phyloP scores from a whole-genome alignment of 2,888 invertebrate species.

The Platycnemis pennipes region DNA sequence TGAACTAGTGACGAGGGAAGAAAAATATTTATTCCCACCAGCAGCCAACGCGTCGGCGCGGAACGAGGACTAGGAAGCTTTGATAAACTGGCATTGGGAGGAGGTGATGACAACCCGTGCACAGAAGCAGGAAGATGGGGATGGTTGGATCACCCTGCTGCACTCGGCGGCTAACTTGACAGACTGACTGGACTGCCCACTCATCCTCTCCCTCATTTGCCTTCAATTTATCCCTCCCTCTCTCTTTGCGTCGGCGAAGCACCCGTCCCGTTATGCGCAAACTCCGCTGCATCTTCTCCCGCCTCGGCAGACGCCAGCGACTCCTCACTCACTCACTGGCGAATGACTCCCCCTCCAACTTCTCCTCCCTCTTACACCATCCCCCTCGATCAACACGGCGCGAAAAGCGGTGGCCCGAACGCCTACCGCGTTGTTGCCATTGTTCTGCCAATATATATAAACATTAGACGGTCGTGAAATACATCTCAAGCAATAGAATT shows the following conservation, averaged over 20 bases:
- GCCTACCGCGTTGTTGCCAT: too few relatives aligned
- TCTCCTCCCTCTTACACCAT: background rate
- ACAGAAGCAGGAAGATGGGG: background rate
- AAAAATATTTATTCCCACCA: too few relatives aligned
- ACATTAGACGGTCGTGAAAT: too few relatives aligned
- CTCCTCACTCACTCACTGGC: background rate
- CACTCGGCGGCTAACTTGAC: background rate
- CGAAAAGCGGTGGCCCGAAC: background rate
- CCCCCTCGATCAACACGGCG: background rate
- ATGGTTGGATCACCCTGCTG: background rate
- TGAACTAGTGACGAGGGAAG: too few relatives aligned
- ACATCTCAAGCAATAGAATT: too few relatives aligned
- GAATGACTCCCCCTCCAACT: background rate
- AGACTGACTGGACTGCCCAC: background rate
- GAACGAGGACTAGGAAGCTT: too few relatives aligned
- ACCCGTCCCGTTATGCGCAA: constrained; percentile 1
- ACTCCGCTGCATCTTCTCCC: too few relatives aligned
- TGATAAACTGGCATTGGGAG: background rate
- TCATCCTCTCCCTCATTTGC: background rate
- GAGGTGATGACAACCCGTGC: background rate
- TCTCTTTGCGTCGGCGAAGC: background rate
- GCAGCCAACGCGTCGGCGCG: too few relatives aligned
- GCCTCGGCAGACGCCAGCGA: background rate
- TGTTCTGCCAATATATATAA: too few relatives aligned
- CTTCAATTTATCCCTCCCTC: background rate